Evolutionary conservation across 2,797 vertebrate species (phyloP).

Genomic region (Nyctibius grandis): DNA sequence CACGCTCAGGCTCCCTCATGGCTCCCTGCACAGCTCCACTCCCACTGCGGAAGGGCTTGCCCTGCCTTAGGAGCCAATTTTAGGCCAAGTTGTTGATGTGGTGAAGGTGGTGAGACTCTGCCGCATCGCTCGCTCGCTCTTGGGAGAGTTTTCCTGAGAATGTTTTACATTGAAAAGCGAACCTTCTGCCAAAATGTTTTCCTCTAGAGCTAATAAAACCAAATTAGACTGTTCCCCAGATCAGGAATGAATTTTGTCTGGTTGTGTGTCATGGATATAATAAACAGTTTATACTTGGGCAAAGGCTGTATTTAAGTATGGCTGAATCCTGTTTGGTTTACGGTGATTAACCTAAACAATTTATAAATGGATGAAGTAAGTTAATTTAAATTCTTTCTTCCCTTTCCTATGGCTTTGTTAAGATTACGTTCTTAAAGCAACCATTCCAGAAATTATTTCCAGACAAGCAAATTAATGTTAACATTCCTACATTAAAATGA

Average conservation of each 20-base stretch:
- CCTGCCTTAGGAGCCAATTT: background rate
- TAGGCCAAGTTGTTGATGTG: background rate
- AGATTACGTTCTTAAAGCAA: slow-evolving; percentile 9
- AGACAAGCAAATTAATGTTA: background rate
- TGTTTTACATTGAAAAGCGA: background rate
- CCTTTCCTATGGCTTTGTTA: slow-evolving; percentile 1
- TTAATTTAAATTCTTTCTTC: slow-evolving; percentile 43
- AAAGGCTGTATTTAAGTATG: slow-evolving; percentile 45
- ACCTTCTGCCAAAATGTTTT: background rate
- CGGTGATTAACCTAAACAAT: slow-evolving; percentile 53
- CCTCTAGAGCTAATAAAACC: background rate
- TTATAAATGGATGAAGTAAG: slow-evolving; percentile 26
- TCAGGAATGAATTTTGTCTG: slow-evolving; percentile 46
- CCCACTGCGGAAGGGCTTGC: rapidly evolving
- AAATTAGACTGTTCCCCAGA: slow-evolving; percentile 10
- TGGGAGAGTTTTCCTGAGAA: background rate
- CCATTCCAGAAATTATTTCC: slow-evolving; percentile 3
- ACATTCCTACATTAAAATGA: background rate
- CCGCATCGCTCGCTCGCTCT: rapidly evolving
- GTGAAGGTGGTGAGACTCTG: background rate
- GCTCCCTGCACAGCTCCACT: background rate
- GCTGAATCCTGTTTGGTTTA: slow-evolving; percentile 56
- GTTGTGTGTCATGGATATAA: slow-evolving; percentile 18
- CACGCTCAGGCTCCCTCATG: rapidly evolving
- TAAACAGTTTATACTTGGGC: slow-evolving; percentile 55